Evolutionary conservation across 2,797 vertebrate species (phyloP), one percentile per base, ranked within the genome.

Genomic region (Falco peregrinus): DNA sequence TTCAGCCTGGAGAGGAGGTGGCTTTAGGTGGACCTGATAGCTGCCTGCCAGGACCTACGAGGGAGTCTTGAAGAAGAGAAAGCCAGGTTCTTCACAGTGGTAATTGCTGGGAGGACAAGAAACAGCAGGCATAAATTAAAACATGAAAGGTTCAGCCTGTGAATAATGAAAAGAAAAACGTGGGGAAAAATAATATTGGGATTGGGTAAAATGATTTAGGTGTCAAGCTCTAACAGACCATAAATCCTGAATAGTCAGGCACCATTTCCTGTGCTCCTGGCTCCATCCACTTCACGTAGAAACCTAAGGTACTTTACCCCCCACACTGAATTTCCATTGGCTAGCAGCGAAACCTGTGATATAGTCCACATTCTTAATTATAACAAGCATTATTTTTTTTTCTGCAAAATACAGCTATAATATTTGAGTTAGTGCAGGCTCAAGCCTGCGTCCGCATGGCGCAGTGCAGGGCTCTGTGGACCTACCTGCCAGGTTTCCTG

Each of bases 301-400:
- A 96, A 67, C 18, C 67, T 65, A 39, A 87, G 51, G 68, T 48
- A 70, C 82, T 83, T 95, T 87, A 93, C 56, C 75, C 33, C 77
- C 85, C 75, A 45, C 87, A 74, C 89, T 54, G 59, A 96, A 73
- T 95, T 96, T 95, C 56, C 73, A 41, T 64, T 89, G 82, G 56
- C 79, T 75, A 91, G 37, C 76, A 88, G 37, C 64, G 31, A 81
- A 86, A 77, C 33, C 26, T 80, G 65, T 88, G 68, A 74, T 83
- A 74, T n/a, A 89, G 29, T 53, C 60, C 69, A 64, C 68, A 81
- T 88, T 93, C 69, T 86, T 88, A 78, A 86, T 84, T 94, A 22
- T 18, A 69, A 68, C 22, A 61, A 63, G 22, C 29, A 21, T 79
- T 90, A 83, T 93, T 51, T 60, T 5, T 67, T 90, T 85, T 93